Evolutionary conservation across 2,113 vertebrate genomes (phyloP), one percentile per base, ranked within the genome.

Genomic region (Tachuris rubrigastra): DNA sequence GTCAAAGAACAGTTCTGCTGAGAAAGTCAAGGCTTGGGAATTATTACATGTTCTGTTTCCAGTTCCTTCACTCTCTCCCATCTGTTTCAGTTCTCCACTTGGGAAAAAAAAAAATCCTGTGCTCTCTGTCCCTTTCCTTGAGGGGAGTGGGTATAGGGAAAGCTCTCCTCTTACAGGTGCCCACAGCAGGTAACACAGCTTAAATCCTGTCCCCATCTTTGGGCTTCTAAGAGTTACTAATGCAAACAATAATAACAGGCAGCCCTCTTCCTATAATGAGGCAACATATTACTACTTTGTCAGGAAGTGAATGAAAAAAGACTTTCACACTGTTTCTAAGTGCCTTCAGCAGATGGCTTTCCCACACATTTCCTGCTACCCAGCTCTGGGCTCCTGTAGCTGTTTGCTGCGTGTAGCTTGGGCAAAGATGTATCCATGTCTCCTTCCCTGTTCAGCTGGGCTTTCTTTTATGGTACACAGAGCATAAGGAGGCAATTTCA

Each of bases 301-400:
- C 93, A 95, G 96, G 92, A 95, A 95, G 73, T 96, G 93, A 96
- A 94, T 96, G 96, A 95, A 89, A 92, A 92, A 80, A 95, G 69
- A 68, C 37, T 95, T 96, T 85, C 68, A 89, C 49, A 19, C 88
- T 90, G 78, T 93, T 91, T 85, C 87, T 67, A 41, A 94, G 89
- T 55, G 78, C 59, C 87, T 96, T 95, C 67, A 79, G 47, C 95
- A 97, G 96, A 97, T 97, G 96, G 96, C 80, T 96, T 96, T 96
- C 96, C 96, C 96, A 96, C 96, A 96, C 96, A 92, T 74, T 96
- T 97, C 96, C 96, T 96, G 93, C 90, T 60, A 63, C 50, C 74
- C 63, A 50, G 90, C 91, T 87, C 89, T 79, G 84, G 87, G 85
- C 93, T 96, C 41, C 93, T 74, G 79, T 28, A 94, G 85, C 93